Conservation (phyloP, 2,113 vertebrate species). For the Rhinolophus sinicus region DNA sequence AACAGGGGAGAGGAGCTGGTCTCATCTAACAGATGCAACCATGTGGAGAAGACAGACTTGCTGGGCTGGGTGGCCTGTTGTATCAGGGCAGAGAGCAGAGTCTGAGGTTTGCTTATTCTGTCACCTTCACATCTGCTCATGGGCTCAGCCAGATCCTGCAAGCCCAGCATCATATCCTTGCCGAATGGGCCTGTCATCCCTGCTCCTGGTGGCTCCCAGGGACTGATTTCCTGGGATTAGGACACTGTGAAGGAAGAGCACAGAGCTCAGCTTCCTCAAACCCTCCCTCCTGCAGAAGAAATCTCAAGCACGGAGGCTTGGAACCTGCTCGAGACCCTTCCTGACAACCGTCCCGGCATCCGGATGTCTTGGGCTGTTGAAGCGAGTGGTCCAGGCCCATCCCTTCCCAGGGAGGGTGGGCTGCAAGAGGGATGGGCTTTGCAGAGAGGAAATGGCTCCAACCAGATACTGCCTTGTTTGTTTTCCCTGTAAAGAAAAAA, state of each 20-base stretch:
- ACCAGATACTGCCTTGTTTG: conserved; percentile 60
- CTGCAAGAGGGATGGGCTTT: not conserved
- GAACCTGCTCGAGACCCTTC: not conserved
- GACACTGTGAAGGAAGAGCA: not conserved
- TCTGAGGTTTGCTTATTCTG: not conserved
- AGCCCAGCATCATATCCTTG: not conserved
- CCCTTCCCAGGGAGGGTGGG: not conserved
- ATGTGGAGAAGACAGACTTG: not conserved
- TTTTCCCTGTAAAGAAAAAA: conserved; percentile 51
- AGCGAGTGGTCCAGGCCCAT: not conserved
- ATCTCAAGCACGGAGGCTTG: not conserved
- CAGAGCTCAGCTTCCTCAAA: not conserved
- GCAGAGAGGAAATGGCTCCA: conserved; percentile 64
- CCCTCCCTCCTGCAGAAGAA: not conserved
- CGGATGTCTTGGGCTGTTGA: not conserved
- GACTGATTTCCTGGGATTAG: not conserved
- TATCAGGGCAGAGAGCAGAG: not conserved
- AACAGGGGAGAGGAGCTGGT: not conserved
- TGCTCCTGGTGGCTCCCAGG: not conserved
- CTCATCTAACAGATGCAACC: not conserved
- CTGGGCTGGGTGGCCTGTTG: not conserved
- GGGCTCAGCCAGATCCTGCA: not conserved
- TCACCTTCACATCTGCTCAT: not conserved
- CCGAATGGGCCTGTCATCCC: not conserved
- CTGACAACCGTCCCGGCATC: not conserved